Evolutionary conservation across 2,888 invertebrate genomes (phyloP), one percentile per base, ranked within the genome.

Genomic region (Leptopilina syphax): DNA sequence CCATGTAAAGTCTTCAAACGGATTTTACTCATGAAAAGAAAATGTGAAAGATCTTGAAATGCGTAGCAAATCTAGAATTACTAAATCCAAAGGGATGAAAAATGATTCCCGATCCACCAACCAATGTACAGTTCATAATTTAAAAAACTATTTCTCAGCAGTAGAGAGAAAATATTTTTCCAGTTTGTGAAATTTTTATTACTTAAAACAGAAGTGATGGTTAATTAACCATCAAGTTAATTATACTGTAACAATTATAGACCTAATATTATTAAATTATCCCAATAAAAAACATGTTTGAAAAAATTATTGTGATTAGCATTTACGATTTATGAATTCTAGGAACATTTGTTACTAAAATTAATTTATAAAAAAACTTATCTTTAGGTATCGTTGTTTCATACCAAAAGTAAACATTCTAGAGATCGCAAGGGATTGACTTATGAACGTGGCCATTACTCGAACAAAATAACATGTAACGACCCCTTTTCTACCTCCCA

Each of bases 1-100:
- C 86, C 87, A 84, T 90, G 91, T 91, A 91, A 91, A 91, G 85
- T 89, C 87, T 85, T 82, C 82, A 82, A 73, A 73, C 84, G 85
- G 86, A 87, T 89, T 88, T 76, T 76, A 60, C 50, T 66, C 65
- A 57, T 34, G 60, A 54, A 63, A 50, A 47, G 80, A 76, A 77
- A 81, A 81, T 76, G 76, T 79, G 82, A 81, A 84, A 82, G 80
- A 79, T 85, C 82, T 82, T 86, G 88, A 89, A 88, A 89, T 84
- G 87, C 89, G 89, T 89, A 84, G 85, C 88, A 87, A 89, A 90
- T 89, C 65, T 34, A 9, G 73, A 73, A 73, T 73, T 34, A 57
- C 73, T 34, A 54, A 70, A 27, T 70, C 54, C 8, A 54, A 34
- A 54, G 57, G 73, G 73, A 73, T 73, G 73, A 73, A 65, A 78